Evolutionary conservation across 1,140 invertebrate genomes (phyloP).

Genomic region (Drosophila subobscura): DNA sequence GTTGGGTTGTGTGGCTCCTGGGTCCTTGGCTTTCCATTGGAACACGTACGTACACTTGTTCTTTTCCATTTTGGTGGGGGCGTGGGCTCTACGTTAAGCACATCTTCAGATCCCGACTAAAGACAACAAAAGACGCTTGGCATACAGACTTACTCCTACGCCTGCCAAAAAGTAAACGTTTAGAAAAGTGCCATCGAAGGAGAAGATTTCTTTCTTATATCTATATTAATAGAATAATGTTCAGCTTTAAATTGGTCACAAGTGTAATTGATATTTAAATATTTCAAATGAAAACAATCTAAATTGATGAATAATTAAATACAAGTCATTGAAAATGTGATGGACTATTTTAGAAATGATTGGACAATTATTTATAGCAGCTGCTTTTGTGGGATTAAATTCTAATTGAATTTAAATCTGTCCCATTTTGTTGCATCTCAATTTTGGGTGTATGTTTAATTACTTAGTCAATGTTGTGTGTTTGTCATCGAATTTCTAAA

Average conservation of each 20-base stretch:
- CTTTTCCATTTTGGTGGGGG: neutral
- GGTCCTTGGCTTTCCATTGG: conserved; percentile 11
- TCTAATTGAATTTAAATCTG: too few species aligned
- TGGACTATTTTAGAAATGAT: too few species aligned
- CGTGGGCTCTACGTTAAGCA: conserved; percentile 27
- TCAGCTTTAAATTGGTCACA: conserved; percentile 4
- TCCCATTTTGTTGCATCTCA: too few species aligned
- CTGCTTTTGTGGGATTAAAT: too few species aligned
- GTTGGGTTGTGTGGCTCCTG: conserved; percentile 27
- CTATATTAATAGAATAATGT: conserved; percentile 21
- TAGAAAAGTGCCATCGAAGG: too few species aligned
- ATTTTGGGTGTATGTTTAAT: too few species aligned
- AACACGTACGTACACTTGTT: conserved; percentile 51
- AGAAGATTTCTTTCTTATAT: neutral
- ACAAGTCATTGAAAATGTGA: too few species aligned
- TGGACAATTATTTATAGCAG: too few species aligned
- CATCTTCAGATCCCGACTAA: conserved; percentile 10
- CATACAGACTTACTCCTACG: conserved; percentile 1
- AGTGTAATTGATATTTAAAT: neutral
- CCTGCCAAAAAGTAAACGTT: conserved; percentile 1
- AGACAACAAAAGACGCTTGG: conserved; percentile 28
- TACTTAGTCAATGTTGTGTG: too few species aligned
- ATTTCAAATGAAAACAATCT: neutral
- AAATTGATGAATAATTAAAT: too few species aligned
- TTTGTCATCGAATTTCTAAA: too few species aligned